phyloP scores from a whole-genome alignment of 2,888 invertebrate species.

The Hydropsyche betteni region DNA sequence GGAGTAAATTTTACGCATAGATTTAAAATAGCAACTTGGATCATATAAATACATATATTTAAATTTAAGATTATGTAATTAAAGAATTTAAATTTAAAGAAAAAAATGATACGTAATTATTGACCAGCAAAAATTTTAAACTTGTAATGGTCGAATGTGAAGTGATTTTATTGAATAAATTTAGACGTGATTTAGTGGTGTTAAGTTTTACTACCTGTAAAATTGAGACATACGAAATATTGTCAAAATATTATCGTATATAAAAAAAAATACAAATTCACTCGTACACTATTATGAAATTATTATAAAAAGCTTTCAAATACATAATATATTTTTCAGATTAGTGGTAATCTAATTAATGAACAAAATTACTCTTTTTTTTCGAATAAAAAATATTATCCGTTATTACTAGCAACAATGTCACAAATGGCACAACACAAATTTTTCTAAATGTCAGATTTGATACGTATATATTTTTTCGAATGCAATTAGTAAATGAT shows the following conservation, averaged over 20 bases:
- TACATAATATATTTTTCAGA: conserved; percentile 16
- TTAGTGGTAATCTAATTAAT: conserved; percentile 3
- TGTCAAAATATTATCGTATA: not conserved
- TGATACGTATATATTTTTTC: conserved; percentile 25
- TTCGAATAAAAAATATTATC: conserved; percentile 12
- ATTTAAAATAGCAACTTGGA: conserved; percentile 33
- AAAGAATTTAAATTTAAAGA: conserved; percentile 33
- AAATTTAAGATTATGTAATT: conserved; percentile 27
- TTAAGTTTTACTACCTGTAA: conserved; percentile 31
- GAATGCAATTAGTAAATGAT: conserved; percentile 16
- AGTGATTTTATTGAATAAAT: conserved; percentile 48
- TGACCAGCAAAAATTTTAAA: conserved; percentile 33
- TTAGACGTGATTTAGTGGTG: conserved; percentile 29
- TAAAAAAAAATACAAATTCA: conserved; percentile 15
- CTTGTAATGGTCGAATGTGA: conserved; percentile 36
- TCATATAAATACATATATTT: conserved; percentile 30
- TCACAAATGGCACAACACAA: conserved; percentile 24
- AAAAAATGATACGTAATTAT: conserved; percentile 46
- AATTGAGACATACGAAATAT: conserved; percentile 22
- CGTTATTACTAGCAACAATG: conserved; percentile 13
- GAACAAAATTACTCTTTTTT: conserved; percentile 14
- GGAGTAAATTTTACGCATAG: conserved; percentile 25
- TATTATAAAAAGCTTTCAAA: conserved; percentile 14
- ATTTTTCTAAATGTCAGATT: conserved; percentile 23
- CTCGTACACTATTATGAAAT: conserved; percentile 10